Percentiles rank a stretch among this genome's conserved stretches.
phyloP scores from a whole-genome alignment of 2,797 vertebrate genomes.

The Pseudochirops corinnae region DNA sequence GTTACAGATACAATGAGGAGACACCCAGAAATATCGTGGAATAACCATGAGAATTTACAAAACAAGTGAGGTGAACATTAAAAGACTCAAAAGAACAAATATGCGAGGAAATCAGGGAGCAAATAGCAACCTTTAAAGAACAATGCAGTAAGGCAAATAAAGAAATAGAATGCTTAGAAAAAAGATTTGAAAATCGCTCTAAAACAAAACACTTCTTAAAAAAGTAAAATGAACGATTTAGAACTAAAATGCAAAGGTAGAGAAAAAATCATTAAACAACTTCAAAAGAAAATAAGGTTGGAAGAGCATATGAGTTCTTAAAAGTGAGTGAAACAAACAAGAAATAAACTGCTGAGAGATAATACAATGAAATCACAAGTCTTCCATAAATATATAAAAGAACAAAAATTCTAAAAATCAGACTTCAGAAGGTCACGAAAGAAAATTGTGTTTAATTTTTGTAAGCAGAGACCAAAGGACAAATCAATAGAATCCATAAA shows the following conservation, averaged over 20 bases:
- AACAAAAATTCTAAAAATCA: not conserved
- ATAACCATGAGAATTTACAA: not conserved
- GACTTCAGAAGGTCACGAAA: not conserved
- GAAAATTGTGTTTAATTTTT: not conserved
- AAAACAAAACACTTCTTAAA: no score
- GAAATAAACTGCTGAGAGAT: not conserved
- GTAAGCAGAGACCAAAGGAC: not conserved
- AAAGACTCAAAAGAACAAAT: no score
- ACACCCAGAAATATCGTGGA: not conserved
- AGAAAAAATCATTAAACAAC: not conserved
- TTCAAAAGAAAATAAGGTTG: not conserved
- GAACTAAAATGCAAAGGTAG: not conserved
- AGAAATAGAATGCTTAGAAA: not conserved
- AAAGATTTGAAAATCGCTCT: not conserved
- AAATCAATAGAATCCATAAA: not conserved
- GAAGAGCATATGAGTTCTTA: not conserved
- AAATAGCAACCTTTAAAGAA: not conserved
- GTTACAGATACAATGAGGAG: not conserved
- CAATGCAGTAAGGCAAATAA: not conserved
- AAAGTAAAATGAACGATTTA: not conserved
- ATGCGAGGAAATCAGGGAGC: not conserved
- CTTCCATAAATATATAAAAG: not conserved
- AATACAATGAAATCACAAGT: not conserved
- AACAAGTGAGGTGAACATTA: not conserved
- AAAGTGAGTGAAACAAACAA: not conserved